A percentile compares a stretch with the other conserved stretches of the same genome.
Conservation (phyloP, 2,113 vertebrate genomes). For the Equus quagga region DNA sequence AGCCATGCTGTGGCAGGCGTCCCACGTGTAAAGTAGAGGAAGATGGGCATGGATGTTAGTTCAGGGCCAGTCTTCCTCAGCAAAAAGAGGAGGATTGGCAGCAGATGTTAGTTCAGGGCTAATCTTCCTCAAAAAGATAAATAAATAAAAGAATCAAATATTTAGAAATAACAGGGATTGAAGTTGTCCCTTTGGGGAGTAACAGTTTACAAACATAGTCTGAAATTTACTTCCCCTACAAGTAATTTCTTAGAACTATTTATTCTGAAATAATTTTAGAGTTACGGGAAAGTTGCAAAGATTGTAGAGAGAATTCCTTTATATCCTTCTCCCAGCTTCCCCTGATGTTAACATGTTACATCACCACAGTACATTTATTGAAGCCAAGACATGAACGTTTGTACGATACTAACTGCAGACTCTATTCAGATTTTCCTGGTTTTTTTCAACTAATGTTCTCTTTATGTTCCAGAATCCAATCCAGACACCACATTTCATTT, state of each 20-base stretch:
- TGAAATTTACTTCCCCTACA: not conserved
- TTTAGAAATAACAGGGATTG: not conserved
- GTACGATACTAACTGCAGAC: not conserved
- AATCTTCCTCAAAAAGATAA: too few relatives aligned
- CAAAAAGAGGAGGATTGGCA: too few relatives aligned
- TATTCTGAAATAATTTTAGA: slow-evolving; percentile 20
- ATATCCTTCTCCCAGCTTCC: not conserved
- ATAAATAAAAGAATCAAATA: not conserved
- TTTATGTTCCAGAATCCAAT: not conserved
- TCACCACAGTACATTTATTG: not conserved
- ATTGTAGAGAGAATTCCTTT: not conserved
- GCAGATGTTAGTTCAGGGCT: too few relatives aligned
- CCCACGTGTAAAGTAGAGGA: too few relatives aligned
- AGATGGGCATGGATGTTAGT: too few relatives aligned
- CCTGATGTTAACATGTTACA: not conserved
- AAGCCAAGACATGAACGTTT: slow-evolving; percentile 7
- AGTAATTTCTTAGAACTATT: not conserved
- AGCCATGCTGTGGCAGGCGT: too few relatives aligned
- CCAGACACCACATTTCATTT: not conserved
- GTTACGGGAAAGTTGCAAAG: not conserved
- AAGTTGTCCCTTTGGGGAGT: not conserved
- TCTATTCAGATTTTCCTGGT: not conserved
- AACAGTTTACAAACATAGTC: not conserved
- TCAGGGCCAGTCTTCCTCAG: too few relatives aligned
- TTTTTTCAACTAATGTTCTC: not conserved